Base-by-base conservation (phyloP, 2,888 invertebrate species). In the Agrochola circellaris region DNA sequence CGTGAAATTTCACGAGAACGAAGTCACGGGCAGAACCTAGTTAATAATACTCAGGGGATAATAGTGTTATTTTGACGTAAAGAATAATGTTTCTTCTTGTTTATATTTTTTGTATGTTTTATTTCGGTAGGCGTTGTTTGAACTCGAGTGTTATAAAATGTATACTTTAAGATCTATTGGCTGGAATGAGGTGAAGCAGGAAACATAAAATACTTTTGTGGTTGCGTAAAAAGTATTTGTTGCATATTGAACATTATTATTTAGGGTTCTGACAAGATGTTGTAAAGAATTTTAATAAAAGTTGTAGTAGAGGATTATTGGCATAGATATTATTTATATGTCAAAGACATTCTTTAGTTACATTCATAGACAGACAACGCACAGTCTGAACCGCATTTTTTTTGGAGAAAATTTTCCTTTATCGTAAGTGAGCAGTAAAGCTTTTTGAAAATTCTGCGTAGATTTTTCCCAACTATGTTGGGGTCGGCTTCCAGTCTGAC, bases 131-230 rank as follows among this genome's bases (percentile, higher is more conserved):
- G 42, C 42, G 75, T 34, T 54, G 74, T 78, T 65, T 67, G 75
- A 60, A 58, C 60, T 61, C 56, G 8, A 34, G 26, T n/a, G 26
- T 65, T 65, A 51, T 54, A 81, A 78, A 64, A 51, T 74, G 17
- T 74, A 45, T 78, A 81, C 23, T 79, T 79, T 81, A 82, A 11
- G 54, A 75, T 65, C 15, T 66, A 66, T 60, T 34, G 48, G 56
- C 15, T 80, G n/a, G 26, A 66, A 68, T 68, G 76, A 64, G 76
- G 38, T 56, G 42, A 6, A 26, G 20, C 68, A 61, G 67, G 79
- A 82, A 79, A 82, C 82, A 82, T 79, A 79, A 82, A 68, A 76
- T 82, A 79, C 34, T 34, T 38, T 64, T 67, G 62, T 34, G 56
- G 38, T 78, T 66, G 20, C 23, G 75, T 38, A n/a, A 48, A 54